A percentile compares a stretch with the other conserved stretches of the same genome.
Conservation (phyloP, 2,797 vertebrate genomes). For the Clarias fuscus region DNA sequence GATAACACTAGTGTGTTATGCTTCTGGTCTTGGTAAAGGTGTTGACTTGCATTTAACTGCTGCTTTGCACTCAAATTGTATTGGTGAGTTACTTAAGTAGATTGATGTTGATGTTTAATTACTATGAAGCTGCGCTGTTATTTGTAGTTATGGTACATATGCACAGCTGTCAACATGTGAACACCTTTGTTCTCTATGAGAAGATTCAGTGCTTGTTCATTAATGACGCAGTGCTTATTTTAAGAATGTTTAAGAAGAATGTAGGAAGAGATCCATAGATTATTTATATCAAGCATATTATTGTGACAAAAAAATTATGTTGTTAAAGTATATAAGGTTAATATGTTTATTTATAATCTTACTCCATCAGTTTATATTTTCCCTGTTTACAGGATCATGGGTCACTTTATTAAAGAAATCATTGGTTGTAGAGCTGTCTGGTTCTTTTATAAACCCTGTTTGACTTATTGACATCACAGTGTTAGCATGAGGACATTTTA, state of each 20-base stretch:
- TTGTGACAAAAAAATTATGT: not conserved
- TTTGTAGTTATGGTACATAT: not conserved
- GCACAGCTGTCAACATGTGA: not conserved
- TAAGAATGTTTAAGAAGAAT: not conserved
- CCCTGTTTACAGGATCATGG: not conserved
- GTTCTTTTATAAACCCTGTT: not conserved
- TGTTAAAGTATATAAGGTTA: not conserved
- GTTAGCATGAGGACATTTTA: not conserved
- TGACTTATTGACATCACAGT: not conserved
- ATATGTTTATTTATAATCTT: not conserved
- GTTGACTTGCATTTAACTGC: not conserved
- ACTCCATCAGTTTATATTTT: not conserved
- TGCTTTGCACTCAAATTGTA: not conserved
- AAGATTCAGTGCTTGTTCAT: not conserved
- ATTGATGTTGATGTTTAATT: not conserved
- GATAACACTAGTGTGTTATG: not conserved
- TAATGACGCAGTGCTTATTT: not conserved
- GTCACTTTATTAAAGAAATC: not conserved
- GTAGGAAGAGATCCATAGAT: not conserved
- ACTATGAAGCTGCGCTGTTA: not conserved
- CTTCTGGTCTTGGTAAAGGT: not conserved
- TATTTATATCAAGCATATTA: not conserved
- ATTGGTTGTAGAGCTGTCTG: not conserved
- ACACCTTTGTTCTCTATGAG: not conserved
- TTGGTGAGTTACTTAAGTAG: not conserved